Base-by-base conservation (phyloP, 37 sponge, comb jelly and placozoan species). In the Spongilla lacustris region DNA sequence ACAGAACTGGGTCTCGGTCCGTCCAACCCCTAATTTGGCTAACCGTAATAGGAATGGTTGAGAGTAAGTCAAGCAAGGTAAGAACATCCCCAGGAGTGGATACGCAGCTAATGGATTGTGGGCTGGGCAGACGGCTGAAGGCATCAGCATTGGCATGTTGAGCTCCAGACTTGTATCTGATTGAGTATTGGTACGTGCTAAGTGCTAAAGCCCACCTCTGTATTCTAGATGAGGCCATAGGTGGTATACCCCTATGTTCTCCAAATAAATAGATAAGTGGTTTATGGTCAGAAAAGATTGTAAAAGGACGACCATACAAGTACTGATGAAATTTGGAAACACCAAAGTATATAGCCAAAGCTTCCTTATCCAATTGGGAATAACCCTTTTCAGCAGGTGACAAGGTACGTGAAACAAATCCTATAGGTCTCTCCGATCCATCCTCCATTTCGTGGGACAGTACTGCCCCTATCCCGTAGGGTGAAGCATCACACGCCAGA, bases 391-490 rank as follows among this genome's bases (percentile, higher is more conserved):
- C 86, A 9, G 80, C 86, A 10, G 24, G 34, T 13, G 72, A 11
- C 32, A 86, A 73, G 1, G 80, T 31, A 0, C 79, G 46, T 3
- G 86, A 86, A 24, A 79, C 73, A 34, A 31, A 78, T 28, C 50
- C 58, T 14, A 86, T 36, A 48, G 86, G 86, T 26, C 50, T 24
- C 12, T 86, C 79, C 10, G 38, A 28, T 2, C 73, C 73, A 69
- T 86, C 73, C 24, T 49, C 79, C 0, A 70, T 3, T 13, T 10
- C 0, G 66, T 86, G 86, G 4, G 86, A 77, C 73, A 86, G 14
- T 14, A 86, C 86, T 19, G 86, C 79, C 36, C 79, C 86, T 13
- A 86, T 73, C 46, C 86, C 86, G 36, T 86, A 86, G 9, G 80
- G 80, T 29, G 79, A 86, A 27, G 86, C 86, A 74, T 78, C 86